A percentile compares a stretch with the other conserved stretches of the same genome.
phyloP scores from a whole-genome alignment of 2,113 vertebrate genomes.

The Halichoerus grypus region DNA sequence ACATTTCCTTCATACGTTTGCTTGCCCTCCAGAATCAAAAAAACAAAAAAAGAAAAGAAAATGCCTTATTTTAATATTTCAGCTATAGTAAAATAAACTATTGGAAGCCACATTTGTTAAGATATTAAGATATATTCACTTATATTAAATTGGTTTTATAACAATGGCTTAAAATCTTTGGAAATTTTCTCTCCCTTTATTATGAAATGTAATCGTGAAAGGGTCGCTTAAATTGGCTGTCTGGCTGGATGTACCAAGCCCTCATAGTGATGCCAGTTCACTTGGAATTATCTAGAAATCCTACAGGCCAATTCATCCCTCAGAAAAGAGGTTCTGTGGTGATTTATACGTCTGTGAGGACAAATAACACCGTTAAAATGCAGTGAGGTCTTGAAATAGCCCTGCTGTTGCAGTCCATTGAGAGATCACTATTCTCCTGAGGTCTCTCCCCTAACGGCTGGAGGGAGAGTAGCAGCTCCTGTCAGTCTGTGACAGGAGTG shows the following conservation, averaged over 20 bases:
- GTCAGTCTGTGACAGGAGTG: not conserved
- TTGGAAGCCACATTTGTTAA: not conserved
- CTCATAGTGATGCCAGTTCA: too few species aligned
- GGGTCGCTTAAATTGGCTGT: not conserved
- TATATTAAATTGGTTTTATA: slow-evolving; percentile 5
- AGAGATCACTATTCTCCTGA: not conserved
- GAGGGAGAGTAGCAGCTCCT: not conserved
- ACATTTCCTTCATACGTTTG: not conserved
- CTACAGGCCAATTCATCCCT: not conserved
- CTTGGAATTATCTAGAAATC: not conserved
- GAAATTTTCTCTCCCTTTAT: not conserved
- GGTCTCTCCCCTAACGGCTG: not conserved
- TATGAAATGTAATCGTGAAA: not conserved
- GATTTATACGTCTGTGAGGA: not conserved
- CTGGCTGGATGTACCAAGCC: not conserved
- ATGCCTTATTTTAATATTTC: slow-evolving; percentile 24
- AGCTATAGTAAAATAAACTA: not conserved
- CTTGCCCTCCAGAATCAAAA: not conserved
- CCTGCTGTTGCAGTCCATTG: not conserved
- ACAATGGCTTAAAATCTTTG: not conserved
- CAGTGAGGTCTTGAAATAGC: not conserved
- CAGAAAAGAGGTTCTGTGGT: not conserved
- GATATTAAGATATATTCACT: slow-evolving; percentile 12
- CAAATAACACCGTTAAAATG: slow-evolving; percentile 34
- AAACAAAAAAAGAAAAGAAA: not conserved